Percentiles rank a stretch among this genome's conserved stretches.
phyloP scores from a whole-genome alignment of 2,797 vertebrate genomes.

The Leptodactylus fallax region DNA sequence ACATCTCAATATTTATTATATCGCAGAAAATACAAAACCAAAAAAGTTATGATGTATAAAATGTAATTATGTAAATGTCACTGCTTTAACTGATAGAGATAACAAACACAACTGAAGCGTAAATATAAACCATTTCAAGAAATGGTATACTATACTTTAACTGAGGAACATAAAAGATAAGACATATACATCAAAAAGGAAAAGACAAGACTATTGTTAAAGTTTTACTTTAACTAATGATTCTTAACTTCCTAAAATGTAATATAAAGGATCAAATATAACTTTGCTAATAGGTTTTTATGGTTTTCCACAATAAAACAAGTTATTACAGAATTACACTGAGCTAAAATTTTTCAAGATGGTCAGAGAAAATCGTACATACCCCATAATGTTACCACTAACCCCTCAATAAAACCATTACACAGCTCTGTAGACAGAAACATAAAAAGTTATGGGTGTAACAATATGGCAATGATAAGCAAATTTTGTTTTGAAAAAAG shows the following conservation, averaged over 20 bases:
- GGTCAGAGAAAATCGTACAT: too few species aligned
- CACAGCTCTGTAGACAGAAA: too few species aligned
- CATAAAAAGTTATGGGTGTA: too few species aligned
- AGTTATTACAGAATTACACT: neutral
- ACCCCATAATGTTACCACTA: too few species aligned
- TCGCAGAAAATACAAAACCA: neutral
- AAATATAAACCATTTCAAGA: neutral
- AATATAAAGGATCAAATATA: neutral
- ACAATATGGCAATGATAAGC: too few species aligned
- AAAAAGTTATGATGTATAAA: neutral
- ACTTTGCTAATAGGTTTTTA: neutral
- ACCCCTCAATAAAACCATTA: too few species aligned
- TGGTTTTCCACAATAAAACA: neutral
- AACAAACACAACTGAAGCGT: neutral
- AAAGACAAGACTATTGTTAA: neutral
- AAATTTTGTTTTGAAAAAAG: too few species aligned
- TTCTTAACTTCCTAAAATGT: neutral
- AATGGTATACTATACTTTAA: neutral
- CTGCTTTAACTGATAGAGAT: neutral
- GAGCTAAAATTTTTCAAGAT: neutral
- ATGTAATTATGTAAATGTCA: neutral
- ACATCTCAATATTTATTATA: neutral
- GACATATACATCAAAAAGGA: neutral
- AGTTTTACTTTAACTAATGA: neutral
- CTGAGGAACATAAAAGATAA: neutral